These are phyloP conservation scores for Helleia helle DNA, from an alignment of 2,888 invertebrate species.

Conservation along the genomic window DNA sequence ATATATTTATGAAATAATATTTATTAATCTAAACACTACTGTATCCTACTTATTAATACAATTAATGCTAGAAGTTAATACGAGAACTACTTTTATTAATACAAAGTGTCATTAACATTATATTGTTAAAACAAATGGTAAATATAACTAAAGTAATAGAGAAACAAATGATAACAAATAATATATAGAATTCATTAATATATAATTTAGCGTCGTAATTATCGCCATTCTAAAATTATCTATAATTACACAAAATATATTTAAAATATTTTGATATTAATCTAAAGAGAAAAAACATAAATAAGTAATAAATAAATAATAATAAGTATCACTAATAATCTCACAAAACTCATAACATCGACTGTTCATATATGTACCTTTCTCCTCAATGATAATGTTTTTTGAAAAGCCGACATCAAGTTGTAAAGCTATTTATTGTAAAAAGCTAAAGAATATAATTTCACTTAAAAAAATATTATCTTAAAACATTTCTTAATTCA, in stretches of 20 bases:
- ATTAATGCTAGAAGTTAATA: constrained; percentile 63
- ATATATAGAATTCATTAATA: constrained; percentile 24
- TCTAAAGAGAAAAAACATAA: constrained; percentile 28
- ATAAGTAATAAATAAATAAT: constrained; percentile 28
- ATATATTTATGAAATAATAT: constrained; percentile 67
- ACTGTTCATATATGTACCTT: constrained; percentile 67
- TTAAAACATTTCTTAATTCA: constrained; percentile 45
- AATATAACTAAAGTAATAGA: constrained; percentile 36
- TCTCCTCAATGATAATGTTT: constrained; percentile 67
- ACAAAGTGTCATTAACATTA: constrained; percentile 36
- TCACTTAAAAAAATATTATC: constrained; percentile 56
- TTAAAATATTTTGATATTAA: constrained; percentile 17
- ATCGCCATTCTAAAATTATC: constrained; percentile 17
- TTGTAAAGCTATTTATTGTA: constrained; percentile 63
- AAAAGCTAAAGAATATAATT: constrained; percentile 59
- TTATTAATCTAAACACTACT: constrained; percentile 69
- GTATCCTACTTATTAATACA: constrained; percentile 65
- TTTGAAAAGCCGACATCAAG: constrained; percentile 70
- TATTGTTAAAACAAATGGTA: constrained; percentile 43
- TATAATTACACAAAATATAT: constrained; percentile 17
- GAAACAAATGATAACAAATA: constrained; percentile 49
- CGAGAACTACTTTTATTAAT: constrained; percentile 46
- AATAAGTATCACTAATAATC: constrained; percentile 26
- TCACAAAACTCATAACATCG: constrained; percentile 56
- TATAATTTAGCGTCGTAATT: not conserved